Evolutionary conservation across 2,888 invertebrate genomes (phyloP).

Genomic region (Drosophila anceps): DNA sequence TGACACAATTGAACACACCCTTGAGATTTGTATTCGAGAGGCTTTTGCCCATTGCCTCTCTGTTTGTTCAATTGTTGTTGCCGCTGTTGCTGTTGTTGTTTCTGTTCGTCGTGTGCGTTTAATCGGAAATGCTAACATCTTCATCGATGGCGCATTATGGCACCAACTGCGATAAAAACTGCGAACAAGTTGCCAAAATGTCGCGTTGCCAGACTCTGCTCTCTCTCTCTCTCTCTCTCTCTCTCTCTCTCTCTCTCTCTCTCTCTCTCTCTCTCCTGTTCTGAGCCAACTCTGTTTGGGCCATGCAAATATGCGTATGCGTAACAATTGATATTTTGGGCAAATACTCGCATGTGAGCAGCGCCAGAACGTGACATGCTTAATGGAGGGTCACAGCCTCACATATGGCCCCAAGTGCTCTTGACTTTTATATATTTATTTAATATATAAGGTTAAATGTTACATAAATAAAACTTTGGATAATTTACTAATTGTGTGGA

Average conservation of each 20-base stretch:
- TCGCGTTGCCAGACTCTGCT: slow-evolving; percentile 1
- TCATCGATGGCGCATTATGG: slow-evolving; percentile 61
- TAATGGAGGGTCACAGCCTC: background rate
- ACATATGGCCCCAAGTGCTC: background rate
- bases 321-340: slow-evolving; percentile 76
- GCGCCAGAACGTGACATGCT: slow-evolving; percentile 59
- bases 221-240: background rate
- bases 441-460: background rate
- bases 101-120: slow-evolving; percentile 54
- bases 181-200: slow-evolving; percentile 35
- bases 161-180: slow-evolving; percentile 49
- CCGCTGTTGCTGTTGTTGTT: slow-evolving; percentile 40
- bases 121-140: slow-evolving; percentile 78
- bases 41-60: slow-evolving; percentile 19
- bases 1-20: slow-evolving; percentile 81
- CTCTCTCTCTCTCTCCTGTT: background rate
- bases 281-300: slow-evolving; percentile 48
- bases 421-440: background rate
- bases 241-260: background rate
- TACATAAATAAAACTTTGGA: background rate
- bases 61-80: slow-evolving; percentile 31
- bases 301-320: slow-evolving; percentile 71
- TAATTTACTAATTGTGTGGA: background rate
- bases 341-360: slow-evolving; percentile 42
- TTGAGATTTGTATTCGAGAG: slow-evolving; percentile 65